Evolutionary conservation across 2,113 vertebrate genomes (phyloP), one percentile per base, ranked within the genome.

Genomic region (Globicephala melas): DNA sequence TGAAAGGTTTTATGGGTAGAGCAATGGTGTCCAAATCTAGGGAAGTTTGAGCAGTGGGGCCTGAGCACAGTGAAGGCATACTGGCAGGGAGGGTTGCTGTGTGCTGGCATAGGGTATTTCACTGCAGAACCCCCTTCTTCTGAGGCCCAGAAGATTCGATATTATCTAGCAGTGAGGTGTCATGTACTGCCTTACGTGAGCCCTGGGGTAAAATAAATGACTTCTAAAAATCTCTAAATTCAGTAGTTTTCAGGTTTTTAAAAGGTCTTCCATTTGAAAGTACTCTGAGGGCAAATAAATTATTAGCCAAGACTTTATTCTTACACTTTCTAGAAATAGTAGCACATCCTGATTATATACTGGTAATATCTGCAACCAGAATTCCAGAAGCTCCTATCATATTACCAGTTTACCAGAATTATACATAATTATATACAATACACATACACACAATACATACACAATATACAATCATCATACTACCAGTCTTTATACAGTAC

Each of bases 171-270:
- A 85, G 8, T 8, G 20, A 84, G 80, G 31, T 94, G 87, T 94
- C 97, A 90, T 70, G 53, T 60, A 71, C 77, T 90, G 41, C 62
- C 92, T 95, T 94, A 70, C 21, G 23, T 28, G 70, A 96, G 84
- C 92, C 92, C 92, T 92, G 70, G 80, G 89, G 80, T 96, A 96
- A 98, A 97, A 97, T 96, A 96, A 98, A 98, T 85, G 97, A 94
- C 84, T 95, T 96, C 58, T 92, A 92, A 95, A 91, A 97, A 96
- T 95, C 96, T 95, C 82, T 96, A 95, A 97, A 96, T 92, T 96
- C 92, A 91, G 92, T 96, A 81, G 86, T 89, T 94, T 95, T 91
- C 1, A 3, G 88, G 67, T 93, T 97, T 97, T 94, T 96, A 77
- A 97, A 97, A 98, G 97, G 97, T 98, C 95, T 97, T 97, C 70